Conservation (phyloP, 2,113 vertebrate species). For the Chionodraco myersi region DNA sequence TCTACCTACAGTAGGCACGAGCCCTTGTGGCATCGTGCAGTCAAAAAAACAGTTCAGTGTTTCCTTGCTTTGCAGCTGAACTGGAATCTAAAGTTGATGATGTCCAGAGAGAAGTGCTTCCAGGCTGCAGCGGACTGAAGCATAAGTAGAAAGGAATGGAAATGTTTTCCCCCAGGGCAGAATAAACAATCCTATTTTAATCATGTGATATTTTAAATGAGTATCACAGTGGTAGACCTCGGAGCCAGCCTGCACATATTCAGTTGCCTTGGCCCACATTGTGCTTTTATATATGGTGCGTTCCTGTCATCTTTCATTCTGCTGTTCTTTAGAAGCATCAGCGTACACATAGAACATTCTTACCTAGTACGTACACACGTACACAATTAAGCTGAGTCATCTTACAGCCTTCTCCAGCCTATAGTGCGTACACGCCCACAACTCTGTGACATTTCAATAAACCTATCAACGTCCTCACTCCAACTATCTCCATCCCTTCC, state of each 20-base stretch:
- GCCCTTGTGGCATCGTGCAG: neutral
- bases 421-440: constrained; percentile 26
- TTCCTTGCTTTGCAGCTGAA: constrained; percentile 5
- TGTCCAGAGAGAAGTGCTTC: constrained; percentile 19
- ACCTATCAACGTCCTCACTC: constrained; percentile 55
- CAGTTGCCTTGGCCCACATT: neutral
- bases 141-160: neutral
- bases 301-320: neutral
- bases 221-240: neutral
- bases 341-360: constrained; percentile 11
- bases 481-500: constrained; percentile 50
- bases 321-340: constrained; percentile 4
- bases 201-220: constrained; percentile 10
- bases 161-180: neutral
- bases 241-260: neutral
- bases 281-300: neutral
- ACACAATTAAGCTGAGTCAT: constrained; percentile 44
- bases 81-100: constrained; percentile 10
- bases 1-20: neutral
- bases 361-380: neutral
- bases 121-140: neutral
- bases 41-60: neutral
- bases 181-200: neutral
- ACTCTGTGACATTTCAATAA: constrained; percentile 65
- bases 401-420: constrained; percentile 20